Base-by-base conservation (phyloP, 2,888 invertebrate species). In the Eristalinus sepulchralis region DNA sequence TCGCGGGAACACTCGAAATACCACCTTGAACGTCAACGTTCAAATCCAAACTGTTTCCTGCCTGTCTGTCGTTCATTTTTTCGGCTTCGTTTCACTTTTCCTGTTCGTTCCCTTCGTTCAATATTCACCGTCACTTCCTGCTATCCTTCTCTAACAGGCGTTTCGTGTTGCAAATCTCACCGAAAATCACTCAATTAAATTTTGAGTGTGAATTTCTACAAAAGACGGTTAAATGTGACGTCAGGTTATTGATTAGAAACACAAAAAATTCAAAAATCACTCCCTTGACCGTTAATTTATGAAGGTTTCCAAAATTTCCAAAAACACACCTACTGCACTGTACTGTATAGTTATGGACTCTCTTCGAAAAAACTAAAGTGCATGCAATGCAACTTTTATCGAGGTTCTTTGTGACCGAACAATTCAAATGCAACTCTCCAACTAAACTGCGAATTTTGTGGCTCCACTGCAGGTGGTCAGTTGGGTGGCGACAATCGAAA, bases 31-130 rank as follows among this genome's bases (percentile, higher is more conserved):
- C 33, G 83, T 47, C 89, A 59, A 89, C 88, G 84, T 89, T 89
- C 79, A 89, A 88, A 78, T 89, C 88, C 83, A 89, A 81, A 89
- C 89, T 89, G 88, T 88, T 89, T 83, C 83, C 70, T 20, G 27
- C 11, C 22, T 83, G 73, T 31, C 33, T 39, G 22, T 86, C 83
- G 20, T 83, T 67, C 83, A 86, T 86, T 75, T 86, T 79, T 4
- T 22, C 68, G 24, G 72, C 24, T 9, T 71, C 36, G 83, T 83
- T 86, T 31, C 85, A 59, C 59, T 22, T 82, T 78, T 72, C 72
- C 68, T 77, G 27, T 63, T 63, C 57, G 68, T 71, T 64, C 72
- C 75, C 31, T 81, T 83, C 85, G 82, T 77, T 66, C 27, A 82
- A 36, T 82, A 0, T 24, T 24, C 57, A 6, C 57, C 22, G 17